Evolutionary conservation across 2,888 invertebrate genomes (phyloP).

Genomic region (Gnatocerus cornutus): DNA sequence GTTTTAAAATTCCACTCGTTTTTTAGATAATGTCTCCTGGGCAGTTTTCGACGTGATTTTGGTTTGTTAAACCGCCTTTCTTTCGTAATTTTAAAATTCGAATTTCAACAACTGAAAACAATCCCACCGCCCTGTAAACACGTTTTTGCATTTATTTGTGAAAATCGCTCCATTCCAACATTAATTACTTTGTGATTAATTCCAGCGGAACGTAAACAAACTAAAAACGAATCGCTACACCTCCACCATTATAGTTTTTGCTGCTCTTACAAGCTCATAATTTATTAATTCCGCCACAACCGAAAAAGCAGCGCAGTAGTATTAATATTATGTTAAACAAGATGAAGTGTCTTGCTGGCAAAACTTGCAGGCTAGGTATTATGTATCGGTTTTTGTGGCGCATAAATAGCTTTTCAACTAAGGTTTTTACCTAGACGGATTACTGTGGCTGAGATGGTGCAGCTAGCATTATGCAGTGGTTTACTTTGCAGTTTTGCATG

Average conservation of each 20-base stretch:
- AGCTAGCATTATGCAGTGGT: conserved; percentile 32
- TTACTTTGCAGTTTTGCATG: conserved; percentile 17
- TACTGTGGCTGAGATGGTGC: conserved; percentile 9
- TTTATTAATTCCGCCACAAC: not conserved
- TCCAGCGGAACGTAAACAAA: no score
- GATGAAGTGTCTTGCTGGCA: not conserved
- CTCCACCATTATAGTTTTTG: no score
- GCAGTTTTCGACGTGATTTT: conserved; percentile 29
- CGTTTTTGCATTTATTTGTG: no score
- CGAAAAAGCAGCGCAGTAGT: not conserved
- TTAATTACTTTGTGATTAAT: no score
- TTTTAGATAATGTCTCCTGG: conserved; percentile 46
- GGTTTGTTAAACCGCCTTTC: not conserved
- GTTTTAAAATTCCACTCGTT: conserved; percentile 50
- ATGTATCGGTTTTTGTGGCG: conserved; percentile 11
- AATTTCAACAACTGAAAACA: no score
- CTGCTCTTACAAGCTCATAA: not conserved
- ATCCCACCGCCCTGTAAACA: no score
- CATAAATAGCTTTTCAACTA: conserved; percentile 11
- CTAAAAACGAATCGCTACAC: no score
- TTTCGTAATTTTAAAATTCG: not conserved
- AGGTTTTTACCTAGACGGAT: conserved; percentile 14
- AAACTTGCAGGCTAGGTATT: conserved; percentile 5
- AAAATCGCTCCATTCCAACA: no score
- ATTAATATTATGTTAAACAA: conserved; percentile 7